phyloP scores from a whole-genome alignment of 2,888 invertebrate species.

The Mellilla xanthometata region DNA sequence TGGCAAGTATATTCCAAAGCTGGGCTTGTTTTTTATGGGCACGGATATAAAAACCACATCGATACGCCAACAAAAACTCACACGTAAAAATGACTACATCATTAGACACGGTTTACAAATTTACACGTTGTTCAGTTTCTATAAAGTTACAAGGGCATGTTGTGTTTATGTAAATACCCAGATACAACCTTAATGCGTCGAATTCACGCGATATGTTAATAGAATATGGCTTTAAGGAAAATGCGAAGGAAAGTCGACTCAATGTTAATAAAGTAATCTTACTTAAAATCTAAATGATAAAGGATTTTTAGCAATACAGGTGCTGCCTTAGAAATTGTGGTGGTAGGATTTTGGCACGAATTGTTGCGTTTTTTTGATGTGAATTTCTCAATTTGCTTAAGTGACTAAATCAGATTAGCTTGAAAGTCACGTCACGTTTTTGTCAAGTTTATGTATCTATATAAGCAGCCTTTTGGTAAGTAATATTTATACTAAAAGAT shows the following conservation, averaged over 20 bases:
- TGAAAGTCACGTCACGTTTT: too few relatives aligned
- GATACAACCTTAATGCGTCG: slow-evolving; percentile 40
- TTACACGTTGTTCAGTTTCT: slow-evolving; percentile 43
- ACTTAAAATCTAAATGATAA: slow-evolving; percentile 20
- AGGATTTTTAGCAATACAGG: slow-evolving; percentile 10
- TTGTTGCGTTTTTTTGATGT: too few relatives aligned
- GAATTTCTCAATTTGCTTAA: too few relatives aligned
- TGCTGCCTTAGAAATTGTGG: not conserved
- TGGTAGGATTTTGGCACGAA: too few relatives aligned
- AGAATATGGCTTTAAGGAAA: slow-evolving; percentile 19
- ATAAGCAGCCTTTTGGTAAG: too few relatives aligned
- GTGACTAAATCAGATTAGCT: too few relatives aligned
- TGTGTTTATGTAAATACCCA: slow-evolving; percentile 50
- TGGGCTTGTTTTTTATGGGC: too few relatives aligned
- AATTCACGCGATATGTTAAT: slow-evolving; percentile 42
- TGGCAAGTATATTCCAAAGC: too few relatives aligned
- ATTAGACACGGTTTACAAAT: slow-evolving; percentile 22
- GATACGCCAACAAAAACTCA: too few relatives aligned
- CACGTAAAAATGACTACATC: slow-evolving; percentile 26
- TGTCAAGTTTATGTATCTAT: too few relatives aligned
- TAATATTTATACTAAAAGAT: too few relatives aligned
- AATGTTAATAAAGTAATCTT: slow-evolving; percentile 17
- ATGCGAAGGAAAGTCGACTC: slow-evolving; percentile 11
- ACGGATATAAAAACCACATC: too few relatives aligned
- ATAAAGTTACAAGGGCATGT: slow-evolving; percentile 37